Conservation (phyloP, 2,797 vertebrate species). For the Coracias cyanogaster region DNA sequence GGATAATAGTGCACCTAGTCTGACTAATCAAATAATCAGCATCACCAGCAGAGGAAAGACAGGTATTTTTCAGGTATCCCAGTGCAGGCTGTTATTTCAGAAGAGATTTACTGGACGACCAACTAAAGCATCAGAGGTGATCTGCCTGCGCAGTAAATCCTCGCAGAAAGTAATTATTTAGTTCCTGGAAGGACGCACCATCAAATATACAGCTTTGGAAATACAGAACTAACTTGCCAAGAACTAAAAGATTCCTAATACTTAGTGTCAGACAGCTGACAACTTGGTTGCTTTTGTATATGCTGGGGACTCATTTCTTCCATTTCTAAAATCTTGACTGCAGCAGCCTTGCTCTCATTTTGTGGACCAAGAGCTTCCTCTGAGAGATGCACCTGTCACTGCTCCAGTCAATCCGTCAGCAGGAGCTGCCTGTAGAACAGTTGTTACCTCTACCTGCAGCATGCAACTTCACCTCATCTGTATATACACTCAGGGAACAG, state of each 20-base stretch:
- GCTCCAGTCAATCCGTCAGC: neutral
- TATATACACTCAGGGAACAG: neutral
- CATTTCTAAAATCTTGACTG: neutral
- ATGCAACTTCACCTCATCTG: neutral
- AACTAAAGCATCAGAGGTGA: neutral
- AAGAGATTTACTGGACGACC: neutral
- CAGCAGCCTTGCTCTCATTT: neutral
- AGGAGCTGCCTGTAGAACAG: neutral
- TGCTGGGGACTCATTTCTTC: neutral
- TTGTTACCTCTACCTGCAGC: neutral
- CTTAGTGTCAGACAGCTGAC: neutral
- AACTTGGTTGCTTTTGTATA: neutral
- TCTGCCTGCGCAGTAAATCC: neutral
- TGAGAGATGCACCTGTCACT: neutral
- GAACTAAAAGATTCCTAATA: neutral
- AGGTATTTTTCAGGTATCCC: neutral
- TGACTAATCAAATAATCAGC: neutral
- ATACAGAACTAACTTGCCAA: neutral
- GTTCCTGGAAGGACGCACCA: neutral
- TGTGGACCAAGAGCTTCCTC: neutral
- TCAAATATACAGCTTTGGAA: neutral
- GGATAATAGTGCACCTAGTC: neutral
- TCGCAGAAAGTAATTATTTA: neutral
- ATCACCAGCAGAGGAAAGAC: neutral
- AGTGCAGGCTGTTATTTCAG: neutral